Base-by-base conservation (phyloP, 2,113 vertebrate genomes). In the Tor tambroides region DNA sequence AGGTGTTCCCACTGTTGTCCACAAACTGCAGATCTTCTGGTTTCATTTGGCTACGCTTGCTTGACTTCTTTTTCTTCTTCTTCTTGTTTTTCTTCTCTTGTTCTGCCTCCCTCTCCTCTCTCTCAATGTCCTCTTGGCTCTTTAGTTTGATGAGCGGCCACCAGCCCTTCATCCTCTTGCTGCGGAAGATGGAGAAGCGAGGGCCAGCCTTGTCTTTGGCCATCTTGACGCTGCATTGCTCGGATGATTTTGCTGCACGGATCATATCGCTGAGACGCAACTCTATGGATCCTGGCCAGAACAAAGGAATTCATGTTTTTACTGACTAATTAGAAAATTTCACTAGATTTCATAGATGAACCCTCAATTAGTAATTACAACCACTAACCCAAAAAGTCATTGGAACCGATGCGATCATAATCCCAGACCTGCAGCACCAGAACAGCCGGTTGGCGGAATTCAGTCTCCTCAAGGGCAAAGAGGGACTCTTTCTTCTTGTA, bases 341-440 rank as follows among this genome's bases (percentile, higher is more conserved):
- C 41, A 41, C 1, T 38, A 38, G 38, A 38, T 7, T 38, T 19
- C 43, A 19, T 19, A 1, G 6, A 71, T 14, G 17, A 71, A 71
- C 7, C n/a, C 54, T 56, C 63, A 35, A 43, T 59, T 7, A 75
- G 49, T 54, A 4, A 12, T 6, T 32, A 32, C 28, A 30, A 86
- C 32, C 17, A 56, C 93, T 94, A 84, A 99, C 97, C 96, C 56
- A 99, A 94, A 88, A 98, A 99, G 92, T 98, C 97, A 41, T 97
- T 98, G 90, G 98, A 92, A 0, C 93, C 94, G 88, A 99, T 97
- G 84, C 96, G 95, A 90, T 99, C 97, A 0, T 98, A 98, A 90
- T 98, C 98, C 98, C 98, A 99, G 85, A 98, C 95, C 92, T 99
- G 98, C 67, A 99, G 94, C 5, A 95, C 93, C 51, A 99, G 93